Evolutionary conservation across 2,888 invertebrate genomes (phyloP).

Genomic region (Pachliopta kotzebuea): DNA sequence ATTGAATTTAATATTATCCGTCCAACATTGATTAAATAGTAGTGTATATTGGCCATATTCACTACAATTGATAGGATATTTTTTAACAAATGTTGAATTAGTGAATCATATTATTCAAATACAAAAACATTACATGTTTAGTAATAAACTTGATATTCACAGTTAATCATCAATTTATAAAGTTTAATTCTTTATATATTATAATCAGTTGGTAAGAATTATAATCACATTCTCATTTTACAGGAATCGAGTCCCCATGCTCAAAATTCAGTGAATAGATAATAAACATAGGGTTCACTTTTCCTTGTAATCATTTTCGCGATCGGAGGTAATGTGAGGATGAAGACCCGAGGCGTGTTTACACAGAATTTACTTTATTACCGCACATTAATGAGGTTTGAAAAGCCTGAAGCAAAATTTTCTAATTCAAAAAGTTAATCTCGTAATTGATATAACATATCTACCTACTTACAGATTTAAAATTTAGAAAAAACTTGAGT

Average conservation of each 20-base stretch:
- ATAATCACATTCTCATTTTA: constrained; percentile 54
- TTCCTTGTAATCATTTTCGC: constrained; percentile 44
- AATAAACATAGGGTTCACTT: constrained; percentile 51
- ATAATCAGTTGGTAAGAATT: constrained; percentile 59
- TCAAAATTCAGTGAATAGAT: constrained; percentile 34
- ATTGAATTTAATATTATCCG: too few relatives aligned
- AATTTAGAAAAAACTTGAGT: too few relatives aligned
- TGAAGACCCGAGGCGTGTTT: constrained; percentile 68
- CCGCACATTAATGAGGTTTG: constrained; percentile 66
- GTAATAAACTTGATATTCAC: too few relatives aligned
- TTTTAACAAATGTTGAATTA: too few relatives aligned
- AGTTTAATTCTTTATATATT: constrained; percentile 54
- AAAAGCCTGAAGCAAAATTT: constrained; percentile 54
- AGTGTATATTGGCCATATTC: too few relatives aligned
- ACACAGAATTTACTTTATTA: constrained; percentile 76
- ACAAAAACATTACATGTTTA: too few relatives aligned
- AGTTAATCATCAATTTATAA: constrained; percentile 39
- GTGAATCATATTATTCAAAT: too few relatives aligned
- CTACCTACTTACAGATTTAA: not conserved
- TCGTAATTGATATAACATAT: constrained; percentile 12
- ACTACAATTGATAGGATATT: too few relatives aligned
- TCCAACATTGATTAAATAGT: too few relatives aligned
- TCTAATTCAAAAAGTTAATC: constrained; percentile 44
- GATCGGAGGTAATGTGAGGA: constrained; percentile 62
- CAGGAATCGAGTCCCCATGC: constrained; percentile 47